Evolutionary conservation across 2,113 vertebrate species (phyloP).

Genomic region (Gambusia affinis): DNA sequence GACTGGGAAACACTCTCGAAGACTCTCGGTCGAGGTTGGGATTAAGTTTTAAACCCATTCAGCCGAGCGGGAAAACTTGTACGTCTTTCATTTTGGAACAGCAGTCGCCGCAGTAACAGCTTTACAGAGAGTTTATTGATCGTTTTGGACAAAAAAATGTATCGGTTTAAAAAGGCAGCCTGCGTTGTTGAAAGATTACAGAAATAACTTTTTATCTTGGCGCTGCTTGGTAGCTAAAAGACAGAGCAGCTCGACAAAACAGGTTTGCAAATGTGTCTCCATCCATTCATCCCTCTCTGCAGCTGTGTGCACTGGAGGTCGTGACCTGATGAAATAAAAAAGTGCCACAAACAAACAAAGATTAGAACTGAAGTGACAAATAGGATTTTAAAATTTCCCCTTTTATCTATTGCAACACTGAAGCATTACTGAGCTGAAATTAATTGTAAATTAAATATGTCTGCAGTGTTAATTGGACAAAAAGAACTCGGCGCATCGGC

Average conservation of each 20-base stretch:
- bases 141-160: neutral
- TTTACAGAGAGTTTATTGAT: constrained; percentile 21
- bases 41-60: constrained; percentile 13
- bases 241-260: neutral
- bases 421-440: neutral
- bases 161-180: neutral
- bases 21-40: constrained; percentile 41
- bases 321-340: neutral
- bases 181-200: neutral
- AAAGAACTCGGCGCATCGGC: neutral
- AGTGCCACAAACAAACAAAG: neutral
- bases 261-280: no score
- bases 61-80: constrained; percentile 1
- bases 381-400: neutral
- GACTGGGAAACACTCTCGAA: constrained; percentile 42
- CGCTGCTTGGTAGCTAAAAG: neutral
- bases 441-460: neutral
- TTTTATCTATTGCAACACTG: neutral
- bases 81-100: constrained; percentile 14
- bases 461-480: neutral
- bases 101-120: constrained; percentile 5
- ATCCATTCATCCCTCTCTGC: no score
- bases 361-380: neutral
- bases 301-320: no score
- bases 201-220: neutral